phyloP scores from a whole-genome alignment of 2,113 vertebrate species.

The Pampusana beccarii region DNA sequence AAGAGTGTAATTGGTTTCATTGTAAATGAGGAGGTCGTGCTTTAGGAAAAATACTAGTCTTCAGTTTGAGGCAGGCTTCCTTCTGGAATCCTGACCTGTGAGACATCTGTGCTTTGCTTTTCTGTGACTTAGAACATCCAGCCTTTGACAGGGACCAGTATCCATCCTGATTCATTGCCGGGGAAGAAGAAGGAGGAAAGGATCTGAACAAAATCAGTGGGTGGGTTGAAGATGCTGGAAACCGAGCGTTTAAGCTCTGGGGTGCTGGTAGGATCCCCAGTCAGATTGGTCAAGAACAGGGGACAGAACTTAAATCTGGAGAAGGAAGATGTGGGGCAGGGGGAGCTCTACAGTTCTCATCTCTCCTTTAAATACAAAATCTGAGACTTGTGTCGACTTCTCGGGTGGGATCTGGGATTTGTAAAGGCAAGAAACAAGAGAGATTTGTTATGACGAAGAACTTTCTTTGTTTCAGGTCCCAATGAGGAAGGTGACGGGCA shows the following conservation, averaged over 20 bases:
- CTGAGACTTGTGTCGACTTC: not conserved
- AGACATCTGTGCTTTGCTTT: not conserved
- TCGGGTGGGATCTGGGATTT: not conserved
- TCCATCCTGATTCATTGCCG: not conserved
- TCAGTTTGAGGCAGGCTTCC: not conserved
- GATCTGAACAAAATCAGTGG: not conserved
- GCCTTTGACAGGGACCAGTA: not conserved
- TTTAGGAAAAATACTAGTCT: not conserved
- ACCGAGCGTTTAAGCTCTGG: not conserved
- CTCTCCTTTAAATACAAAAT: not conserved
- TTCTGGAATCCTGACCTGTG: not conserved
- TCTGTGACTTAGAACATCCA: not conserved
- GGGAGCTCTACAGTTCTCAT: not conserved
- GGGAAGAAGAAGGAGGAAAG: not conserved
- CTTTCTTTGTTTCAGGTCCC: constrained; percentile 77
- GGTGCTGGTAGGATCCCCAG: not conserved
- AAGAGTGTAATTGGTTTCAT: not conserved
- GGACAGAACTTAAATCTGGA: not conserved
- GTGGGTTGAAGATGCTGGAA: not conserved
- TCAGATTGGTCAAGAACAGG: not conserved
- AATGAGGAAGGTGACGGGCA: constrained; percentile 86
- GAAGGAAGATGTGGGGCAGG: not conserved
- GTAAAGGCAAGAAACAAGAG: not conserved
- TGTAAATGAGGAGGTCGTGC: not conserved
- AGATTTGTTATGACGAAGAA: not conserved